Evolutionary conservation across 2,888 invertebrate species (phyloP).

Genomic region (Diarsia rubi): DNA sequence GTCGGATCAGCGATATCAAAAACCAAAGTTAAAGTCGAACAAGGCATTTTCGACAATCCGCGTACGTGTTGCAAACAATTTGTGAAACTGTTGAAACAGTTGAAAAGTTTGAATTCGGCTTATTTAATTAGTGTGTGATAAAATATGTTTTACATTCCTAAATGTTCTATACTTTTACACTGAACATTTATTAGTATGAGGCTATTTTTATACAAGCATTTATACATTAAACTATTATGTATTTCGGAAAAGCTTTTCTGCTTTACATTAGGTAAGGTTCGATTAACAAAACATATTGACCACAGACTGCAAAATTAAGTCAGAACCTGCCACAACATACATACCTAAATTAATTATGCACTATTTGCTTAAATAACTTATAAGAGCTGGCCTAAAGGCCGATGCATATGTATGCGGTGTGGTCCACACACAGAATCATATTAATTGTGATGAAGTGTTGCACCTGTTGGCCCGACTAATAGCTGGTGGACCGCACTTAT

Average conservation of each 20-base stretch:
- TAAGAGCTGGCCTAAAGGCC: conserved; percentile 41
- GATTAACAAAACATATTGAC: conserved; percentile 10
- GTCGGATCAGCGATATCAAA: conserved; percentile 23
- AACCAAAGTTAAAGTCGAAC: conserved; percentile 37
- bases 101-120: conserved; percentile 36
- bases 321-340: background rate
- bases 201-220: background rate
- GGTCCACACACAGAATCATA: conserved; percentile 69
- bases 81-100: conserved; percentile 37
- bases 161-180: conserved; percentile 30
- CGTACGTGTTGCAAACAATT: conserved; percentile 45
- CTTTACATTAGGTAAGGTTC: conserved; percentile 5
- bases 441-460: conserved; percentile 73
- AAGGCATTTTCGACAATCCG: conserved; percentile 42
- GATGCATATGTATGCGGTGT: conserved; percentile 67
- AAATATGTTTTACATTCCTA: conserved; percentile 35
- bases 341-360: conserved; percentile 45
- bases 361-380: conserved; percentile 60
- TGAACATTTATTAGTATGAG: background rate
- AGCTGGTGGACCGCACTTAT: conserved; percentile 67
- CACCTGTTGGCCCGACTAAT: conserved; percentile 74
- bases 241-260: background rate
- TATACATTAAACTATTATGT: background rate
- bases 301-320: conserved; percentile 21
- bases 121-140: conserved; percentile 23